phyloP scores from a whole-genome alignment of 2,888 invertebrate genomes.

The Ectemnius lituratus region DNA sequence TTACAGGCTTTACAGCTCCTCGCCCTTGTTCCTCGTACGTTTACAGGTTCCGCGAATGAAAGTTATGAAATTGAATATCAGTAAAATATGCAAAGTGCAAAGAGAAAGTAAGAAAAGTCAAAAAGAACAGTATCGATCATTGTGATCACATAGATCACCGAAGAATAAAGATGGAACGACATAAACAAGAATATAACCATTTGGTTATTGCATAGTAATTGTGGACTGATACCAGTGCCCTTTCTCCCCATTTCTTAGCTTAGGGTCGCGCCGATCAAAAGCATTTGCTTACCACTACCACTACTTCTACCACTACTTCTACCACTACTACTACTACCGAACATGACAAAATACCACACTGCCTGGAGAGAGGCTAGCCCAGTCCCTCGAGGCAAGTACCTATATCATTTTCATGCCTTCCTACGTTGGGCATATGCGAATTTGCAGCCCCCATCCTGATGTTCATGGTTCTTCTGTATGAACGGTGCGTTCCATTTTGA shows the following conservation, averaged over 20 bases:
- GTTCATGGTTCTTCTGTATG: conserved; percentile 56
- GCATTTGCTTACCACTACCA: conserved; percentile 78
- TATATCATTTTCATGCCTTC: conserved; percentile 74
- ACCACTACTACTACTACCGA: conserved; percentile 76
- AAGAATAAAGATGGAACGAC: conserved; percentile 52
- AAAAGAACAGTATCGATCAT: conserved; percentile 49
- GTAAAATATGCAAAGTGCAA: conserved; percentile 50
- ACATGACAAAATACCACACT: conserved; percentile 78
- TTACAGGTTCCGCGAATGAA: conserved; percentile 69
- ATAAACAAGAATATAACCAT: conserved; percentile 55
- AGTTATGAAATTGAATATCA: conserved; percentile 53
- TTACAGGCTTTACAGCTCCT: conserved; percentile 74
- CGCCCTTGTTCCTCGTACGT: conserved; percentile 66
- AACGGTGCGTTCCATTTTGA: conserved; percentile 62
- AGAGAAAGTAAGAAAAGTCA: conserved; percentile 49
- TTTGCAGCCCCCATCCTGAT: conserved; percentile 70
- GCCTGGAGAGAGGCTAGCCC: conserved; percentile 78
- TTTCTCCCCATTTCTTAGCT: conserved; percentile 78
- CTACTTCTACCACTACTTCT: conserved; percentile 76
- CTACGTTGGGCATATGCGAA: conserved; percentile 67
- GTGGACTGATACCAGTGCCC: conserved; percentile 77
- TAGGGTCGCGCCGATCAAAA: conserved; percentile 78
- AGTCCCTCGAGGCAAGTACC: conserved; percentile 78
- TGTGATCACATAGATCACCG: conserved; percentile 46
- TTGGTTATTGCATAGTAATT: conserved; percentile 62